A percentile compares a stretch with the other conserved stretches of the same genome.
Conservation (phyloP, 2,888 invertebrate genomes). For the Microctonus aethiopoides region DNA sequence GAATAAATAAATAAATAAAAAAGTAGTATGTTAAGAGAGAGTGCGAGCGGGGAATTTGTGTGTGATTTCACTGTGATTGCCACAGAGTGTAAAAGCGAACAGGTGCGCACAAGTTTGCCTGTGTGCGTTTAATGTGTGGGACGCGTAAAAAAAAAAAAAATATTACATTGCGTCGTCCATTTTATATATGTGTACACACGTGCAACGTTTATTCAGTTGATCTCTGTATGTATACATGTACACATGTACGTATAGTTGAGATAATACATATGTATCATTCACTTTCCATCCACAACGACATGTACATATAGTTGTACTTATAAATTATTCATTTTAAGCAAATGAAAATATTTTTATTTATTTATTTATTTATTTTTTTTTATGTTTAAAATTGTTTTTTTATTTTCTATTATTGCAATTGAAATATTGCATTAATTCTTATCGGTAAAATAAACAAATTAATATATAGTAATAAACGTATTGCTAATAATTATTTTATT, state of each 20-base stretch:
- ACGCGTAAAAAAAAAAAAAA: conserved; percentile 32
- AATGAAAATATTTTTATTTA: neutral
- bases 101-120: conserved; percentile 34
- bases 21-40: conserved; percentile 38
- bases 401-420: too few species aligned
- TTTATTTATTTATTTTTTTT: too few species aligned
- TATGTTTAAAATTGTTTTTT: too few species aligned
- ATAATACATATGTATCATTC: neutral
- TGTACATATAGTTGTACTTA: too few species aligned
- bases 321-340: neutral
- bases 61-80: conserved; percentile 38
- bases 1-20: too few species aligned
- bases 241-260: neutral
- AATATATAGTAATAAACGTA: too few species aligned
- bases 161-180: conserved; percentile 31
- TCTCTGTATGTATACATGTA: neutral
- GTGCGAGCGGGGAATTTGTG: neutral
- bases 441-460: too few species aligned
- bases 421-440: too few species aligned
- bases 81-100: conserved; percentile 30
- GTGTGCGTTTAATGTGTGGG: conserved; percentile 29
- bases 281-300: neutral
- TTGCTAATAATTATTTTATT: too few species aligned
- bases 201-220: neutral
- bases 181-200: conserved; percentile 3